Percentiles rank a stretch among this genome's conserved stretches.
phyloP scores from a whole-genome alignment of 2,888 invertebrate genomes.

The Peribatodes rhomboidaria region DNA sequence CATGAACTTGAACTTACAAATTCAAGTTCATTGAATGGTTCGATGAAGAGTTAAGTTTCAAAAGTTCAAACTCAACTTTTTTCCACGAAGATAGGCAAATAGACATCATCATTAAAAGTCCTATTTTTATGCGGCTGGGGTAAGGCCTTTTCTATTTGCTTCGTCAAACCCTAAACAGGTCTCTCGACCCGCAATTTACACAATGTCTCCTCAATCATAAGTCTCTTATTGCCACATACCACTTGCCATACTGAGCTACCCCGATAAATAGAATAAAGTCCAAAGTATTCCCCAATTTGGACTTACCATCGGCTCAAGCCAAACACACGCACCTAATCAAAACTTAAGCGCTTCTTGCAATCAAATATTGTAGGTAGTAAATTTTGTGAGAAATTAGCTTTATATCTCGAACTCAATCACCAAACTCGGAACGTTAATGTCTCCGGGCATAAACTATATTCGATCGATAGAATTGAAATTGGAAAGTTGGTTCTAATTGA shows the following conservation, averaged over 20 bases:
- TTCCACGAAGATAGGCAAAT: background rate
- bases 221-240: too few relatives aligned
- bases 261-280: background rate
- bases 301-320: conserved; percentile 40
- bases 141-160: too few relatives aligned
- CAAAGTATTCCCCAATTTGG: conserved; percentile 33
- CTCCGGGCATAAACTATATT: conserved; percentile 54
- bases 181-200: too few relatives aligned
- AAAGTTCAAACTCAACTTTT: background rate
- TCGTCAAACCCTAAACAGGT: too few relatives aligned
- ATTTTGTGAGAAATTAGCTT: conserved; percentile 51
- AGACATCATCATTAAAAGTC: background rate
- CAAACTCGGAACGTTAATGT: conserved; percentile 51
- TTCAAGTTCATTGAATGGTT: background rate
- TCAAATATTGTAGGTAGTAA: conserved; percentile 50
- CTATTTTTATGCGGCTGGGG: too few relatives aligned
- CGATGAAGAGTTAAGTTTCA: background rate
- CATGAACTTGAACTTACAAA: background rate
- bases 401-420: conserved; percentile 53
- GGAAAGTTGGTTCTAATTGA: conserved; percentile 80
- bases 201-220: too few relatives aligned
- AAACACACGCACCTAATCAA: conserved; percentile 52
- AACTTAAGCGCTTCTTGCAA: conserved; percentile 51
- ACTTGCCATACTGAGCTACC: too few relatives aligned
- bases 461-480: conserved; percentile 75